These are phyloP conservation scores for Nothocercus nigrocapillus DNA, from an alignment of 2,113 vertebrate species.

Conservation along the genomic window DNA sequence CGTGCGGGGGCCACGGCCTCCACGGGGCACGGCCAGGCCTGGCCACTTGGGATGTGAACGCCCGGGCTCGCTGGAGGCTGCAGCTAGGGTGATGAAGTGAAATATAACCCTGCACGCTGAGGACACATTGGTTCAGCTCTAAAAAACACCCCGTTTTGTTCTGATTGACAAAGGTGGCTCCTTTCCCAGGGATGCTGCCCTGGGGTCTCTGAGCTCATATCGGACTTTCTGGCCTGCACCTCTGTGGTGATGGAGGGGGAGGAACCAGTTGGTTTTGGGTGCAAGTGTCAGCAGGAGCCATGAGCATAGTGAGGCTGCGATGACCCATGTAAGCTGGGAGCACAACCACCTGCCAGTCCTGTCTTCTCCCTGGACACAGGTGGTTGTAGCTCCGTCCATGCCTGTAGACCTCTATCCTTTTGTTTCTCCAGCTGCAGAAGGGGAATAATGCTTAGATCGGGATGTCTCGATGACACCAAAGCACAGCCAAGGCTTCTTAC, in stretches of 20 bases:
- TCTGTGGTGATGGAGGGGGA: accelerated
- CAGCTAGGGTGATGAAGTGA: neutral
- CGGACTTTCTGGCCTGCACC: neutral
- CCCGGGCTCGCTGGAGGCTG: neutral
- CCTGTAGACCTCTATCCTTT: neutral
- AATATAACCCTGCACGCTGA: accelerated
- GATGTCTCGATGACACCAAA: neutral
- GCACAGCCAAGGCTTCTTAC: neutral
- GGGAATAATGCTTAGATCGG: neutral
- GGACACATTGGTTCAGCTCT: accelerated
- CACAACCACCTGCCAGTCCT: accelerated
- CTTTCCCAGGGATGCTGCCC: neutral
- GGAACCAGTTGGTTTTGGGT: neutral
- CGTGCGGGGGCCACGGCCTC: neutral
- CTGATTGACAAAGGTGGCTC: neutral
- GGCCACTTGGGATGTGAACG: neutral
- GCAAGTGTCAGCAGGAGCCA: neutral
- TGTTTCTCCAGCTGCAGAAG: neutral
- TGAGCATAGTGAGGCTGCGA: accelerated
- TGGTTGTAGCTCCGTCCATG: neutral
- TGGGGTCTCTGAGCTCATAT: neutral
- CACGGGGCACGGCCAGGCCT: neutral
- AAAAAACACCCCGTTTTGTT: accelerated
- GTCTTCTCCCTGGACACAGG: neutral
- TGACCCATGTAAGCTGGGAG: accelerated